A percentile compares a stretch with the other conserved stretches of the same genome.
Evolutionary conservation across 2,888 invertebrate species (phyloP).

Genomic region (Pterobdella sp.): DNA sequence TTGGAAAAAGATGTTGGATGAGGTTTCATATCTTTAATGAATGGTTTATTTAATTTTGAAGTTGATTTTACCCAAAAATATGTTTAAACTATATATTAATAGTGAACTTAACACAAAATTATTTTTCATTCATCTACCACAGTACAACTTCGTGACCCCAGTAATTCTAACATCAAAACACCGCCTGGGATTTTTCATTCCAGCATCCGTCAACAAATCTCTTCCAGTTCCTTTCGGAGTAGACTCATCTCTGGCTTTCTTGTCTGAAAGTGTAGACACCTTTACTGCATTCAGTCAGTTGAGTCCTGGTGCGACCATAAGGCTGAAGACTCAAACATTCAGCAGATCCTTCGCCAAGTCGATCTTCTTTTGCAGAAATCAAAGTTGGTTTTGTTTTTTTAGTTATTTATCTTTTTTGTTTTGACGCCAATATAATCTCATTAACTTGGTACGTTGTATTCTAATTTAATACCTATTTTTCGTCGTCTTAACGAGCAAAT

Average conservation of each 20-base stretch:
- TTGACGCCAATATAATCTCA: too few relatives aligned
- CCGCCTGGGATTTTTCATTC: constrained; percentile 25
- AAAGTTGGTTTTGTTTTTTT: constrained; percentile 20
- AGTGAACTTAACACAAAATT: background rate
- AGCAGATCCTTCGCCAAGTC: constrained; percentile 29
- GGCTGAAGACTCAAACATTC: constrained; percentile 17
- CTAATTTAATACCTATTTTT: too few relatives aligned
- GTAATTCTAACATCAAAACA: constrained; percentile 19
- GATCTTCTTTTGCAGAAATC: constrained; percentile 27
- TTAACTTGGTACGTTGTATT: too few relatives aligned
- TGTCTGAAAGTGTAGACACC: constrained; percentile 19
- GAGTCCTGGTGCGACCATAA: constrained; percentile 9
- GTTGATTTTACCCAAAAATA: background rate
- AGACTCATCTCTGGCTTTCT: constrained; percentile 11
- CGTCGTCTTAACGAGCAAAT: too few relatives aligned
- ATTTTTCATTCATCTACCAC: background rate
- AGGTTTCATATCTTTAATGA: too few relatives aligned
- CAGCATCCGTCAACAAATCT: background rate
- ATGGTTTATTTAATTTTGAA: background rate
- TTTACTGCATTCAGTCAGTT: constrained; percentile 15
- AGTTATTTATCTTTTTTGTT: too few relatives aligned
- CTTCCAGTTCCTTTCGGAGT: constrained; percentile 28
- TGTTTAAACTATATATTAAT: background rate
- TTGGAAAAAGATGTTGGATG: too few relatives aligned
- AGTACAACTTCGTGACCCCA: constrained; percentile 26